A percentile compares a stretch with the other conserved stretches of the same genome.
phyloP scores from a whole-genome alignment of 2,113 vertebrate species.

The Origma solitaria region DNA sequence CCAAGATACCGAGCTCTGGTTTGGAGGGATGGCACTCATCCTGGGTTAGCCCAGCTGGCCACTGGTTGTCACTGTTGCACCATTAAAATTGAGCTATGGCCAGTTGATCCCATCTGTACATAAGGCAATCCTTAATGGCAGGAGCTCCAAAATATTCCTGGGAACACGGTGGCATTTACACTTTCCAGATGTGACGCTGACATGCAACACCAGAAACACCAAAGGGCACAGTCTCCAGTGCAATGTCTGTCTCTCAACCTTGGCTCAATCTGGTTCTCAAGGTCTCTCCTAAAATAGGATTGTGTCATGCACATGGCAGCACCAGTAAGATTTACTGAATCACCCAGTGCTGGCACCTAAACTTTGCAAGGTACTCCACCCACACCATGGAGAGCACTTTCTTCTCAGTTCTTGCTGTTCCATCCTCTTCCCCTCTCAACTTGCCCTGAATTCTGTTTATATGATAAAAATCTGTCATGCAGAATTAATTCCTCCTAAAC shows the following conservation, averaged over 20 bases:
- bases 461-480: background rate
- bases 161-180: background rate
- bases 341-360: background rate
- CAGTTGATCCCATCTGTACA: background rate
- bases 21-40: background rate
- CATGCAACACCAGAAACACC: background rate
- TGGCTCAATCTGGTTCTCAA: background rate
- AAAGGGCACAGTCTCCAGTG: rapidly evolving
- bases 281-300: background rate
- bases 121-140: background rate
- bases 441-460: background rate
- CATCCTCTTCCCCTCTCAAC: background rate
- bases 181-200: background rate
- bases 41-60: background rate
- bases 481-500: background rate
- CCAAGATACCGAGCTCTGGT: background rate
- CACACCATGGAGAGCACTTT: background rate
- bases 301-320: rapidly evolving
- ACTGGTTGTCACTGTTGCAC: slow-evolving; percentile 51
- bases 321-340: background rate
- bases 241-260: background rate
- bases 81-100: background rate
- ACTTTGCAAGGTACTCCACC: background rate
- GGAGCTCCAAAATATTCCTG: background rate
- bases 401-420: background rate